phyloP scores from a whole-genome alignment of 2,113 vertebrate species.

The Caracal caracal region DNA sequence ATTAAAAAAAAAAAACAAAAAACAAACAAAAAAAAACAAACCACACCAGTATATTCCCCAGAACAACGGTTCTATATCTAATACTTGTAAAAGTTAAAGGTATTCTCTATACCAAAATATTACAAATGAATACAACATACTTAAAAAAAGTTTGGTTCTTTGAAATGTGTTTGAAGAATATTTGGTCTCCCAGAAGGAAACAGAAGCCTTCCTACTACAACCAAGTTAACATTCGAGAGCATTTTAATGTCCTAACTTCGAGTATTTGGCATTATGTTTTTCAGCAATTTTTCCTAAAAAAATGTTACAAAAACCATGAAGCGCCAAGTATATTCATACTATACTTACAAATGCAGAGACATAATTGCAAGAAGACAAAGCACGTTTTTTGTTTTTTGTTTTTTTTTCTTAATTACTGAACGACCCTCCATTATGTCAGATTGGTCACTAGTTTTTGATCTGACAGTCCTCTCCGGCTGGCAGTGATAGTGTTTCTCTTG shows the following conservation, averaged over 20 bases:
- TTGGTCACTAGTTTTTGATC: slow-evolving; percentile 44
- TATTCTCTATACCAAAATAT: slow-evolving; percentile 34
- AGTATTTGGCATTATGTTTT: slow-evolving; percentile 75
- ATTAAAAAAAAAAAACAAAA: slow-evolving; percentile 79
- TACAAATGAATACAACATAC: slow-evolving; percentile 72
- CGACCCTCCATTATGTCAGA: slow-evolving; percentile 52
- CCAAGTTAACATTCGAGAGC: slow-evolving; percentile 79
- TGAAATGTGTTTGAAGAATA: slow-evolving; percentile 64
- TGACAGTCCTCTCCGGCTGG: slow-evolving; percentile 76
- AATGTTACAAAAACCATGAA: slow-evolving; percentile 64
- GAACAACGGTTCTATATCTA: slow-evolving; percentile 55
- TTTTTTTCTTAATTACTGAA: neutral
- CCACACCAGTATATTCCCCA: slow-evolving; percentile 10
- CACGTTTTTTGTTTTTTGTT: neutral
- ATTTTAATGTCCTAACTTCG: slow-evolving; percentile 83
- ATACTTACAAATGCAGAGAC: slow-evolving; percentile 70
- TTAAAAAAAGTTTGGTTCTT: slow-evolving; percentile 43
- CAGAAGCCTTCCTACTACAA: slow-evolving; percentile 73
- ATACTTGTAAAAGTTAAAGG: slow-evolving; percentile 57
- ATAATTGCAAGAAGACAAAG: slow-evolving; percentile 33
- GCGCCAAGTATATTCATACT: slow-evolving; percentile 69
- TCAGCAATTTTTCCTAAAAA: slow-evolving; percentile 55
- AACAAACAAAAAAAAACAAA: slow-evolving; percentile 56
- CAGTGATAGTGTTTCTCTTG: slow-evolving; percentile 67
- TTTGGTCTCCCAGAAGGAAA: slow-evolving; percentile 68